These are phyloP conservation scores for Drosophila pachea DNA, from an alignment of 1,140 invertebrate genomes.

Conservation along the genomic window DNA sequence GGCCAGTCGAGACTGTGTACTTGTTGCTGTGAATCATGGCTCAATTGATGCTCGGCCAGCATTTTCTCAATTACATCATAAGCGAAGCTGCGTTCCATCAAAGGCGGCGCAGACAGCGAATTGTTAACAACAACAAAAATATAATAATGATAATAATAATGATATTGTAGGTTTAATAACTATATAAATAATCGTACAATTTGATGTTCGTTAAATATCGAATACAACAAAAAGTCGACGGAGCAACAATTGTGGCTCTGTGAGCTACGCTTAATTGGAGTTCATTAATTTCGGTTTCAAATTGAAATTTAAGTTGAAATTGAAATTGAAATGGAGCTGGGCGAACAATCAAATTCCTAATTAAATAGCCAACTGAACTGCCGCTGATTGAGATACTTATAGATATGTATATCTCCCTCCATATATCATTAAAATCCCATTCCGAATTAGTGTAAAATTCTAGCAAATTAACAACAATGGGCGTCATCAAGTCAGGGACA, in stretches of 20 bases:
- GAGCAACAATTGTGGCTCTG: constrained; percentile 1
- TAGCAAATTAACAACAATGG: constrained; percentile 38
- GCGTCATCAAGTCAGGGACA: constrained; percentile 52
- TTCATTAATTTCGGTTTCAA: constrained; percentile 67
- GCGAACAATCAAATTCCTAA: constrained; percentile 57
- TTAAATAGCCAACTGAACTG: constrained; percentile 33
- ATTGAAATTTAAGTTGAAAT: constrained; percentile 42
- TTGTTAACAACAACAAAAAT: constrained; percentile 47
- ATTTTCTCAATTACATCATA: constrained; percentile 59
- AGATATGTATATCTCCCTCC: not conserved
- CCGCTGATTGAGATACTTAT: constrained; percentile 19
- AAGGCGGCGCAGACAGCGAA: constrained; percentile 24
- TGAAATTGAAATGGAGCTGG: constrained; percentile 45
- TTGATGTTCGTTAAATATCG: constrained; percentile 14
- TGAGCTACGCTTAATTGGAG: constrained; percentile 61
- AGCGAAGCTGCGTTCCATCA: constrained; percentile 39
- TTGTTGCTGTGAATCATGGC: constrained; percentile 46
- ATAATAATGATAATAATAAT: too few species aligned
- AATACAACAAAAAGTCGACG: constrained; percentile 40
- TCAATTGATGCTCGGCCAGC: constrained; percentile 19
- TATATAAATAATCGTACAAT: constrained; percentile 31
- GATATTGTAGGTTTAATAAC: constrained; percentile 2
- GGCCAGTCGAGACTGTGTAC: constrained; percentile 2
- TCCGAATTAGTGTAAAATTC: constrained; percentile 53
- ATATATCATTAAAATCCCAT: constrained; percentile 27